These are phyloP conservation scores for Mustela nigripes DNA, from an alignment of 2,113 vertebrate species.

Conservation along the genomic window DNA sequence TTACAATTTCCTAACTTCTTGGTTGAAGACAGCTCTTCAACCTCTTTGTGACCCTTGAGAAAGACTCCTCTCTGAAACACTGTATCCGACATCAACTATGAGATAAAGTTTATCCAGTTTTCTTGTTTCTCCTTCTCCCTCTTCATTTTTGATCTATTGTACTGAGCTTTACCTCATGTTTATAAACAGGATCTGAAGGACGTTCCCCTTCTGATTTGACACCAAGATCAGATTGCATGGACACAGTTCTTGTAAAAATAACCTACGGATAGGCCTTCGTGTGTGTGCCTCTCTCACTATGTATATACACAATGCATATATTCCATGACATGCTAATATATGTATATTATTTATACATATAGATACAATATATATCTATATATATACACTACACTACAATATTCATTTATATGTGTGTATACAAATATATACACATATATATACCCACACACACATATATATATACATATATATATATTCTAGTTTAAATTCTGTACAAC, in stretches of 20 bases:
- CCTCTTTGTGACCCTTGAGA: neutral
- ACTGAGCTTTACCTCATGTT: neutral
- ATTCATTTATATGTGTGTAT: neutral
- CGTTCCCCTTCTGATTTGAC: constrained; percentile 33
- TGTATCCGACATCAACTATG: neutral
- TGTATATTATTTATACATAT: neutral
- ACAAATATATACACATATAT: too few relatives aligned
- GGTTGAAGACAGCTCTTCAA: neutral
- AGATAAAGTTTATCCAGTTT: neutral
- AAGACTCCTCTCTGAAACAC: neutral
- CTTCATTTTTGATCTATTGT: neutral
- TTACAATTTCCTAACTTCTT: constrained; percentile 49
- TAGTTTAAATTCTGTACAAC: neutral
- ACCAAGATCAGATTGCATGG: neutral
- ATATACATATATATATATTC: neutral
- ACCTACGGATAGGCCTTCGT: neutral
- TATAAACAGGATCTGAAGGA: constrained; percentile 42
- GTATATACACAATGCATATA: neutral
- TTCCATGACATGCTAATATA: neutral
- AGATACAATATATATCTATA: neutral
- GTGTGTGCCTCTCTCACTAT: neutral
- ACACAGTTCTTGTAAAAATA: constrained; percentile 7
- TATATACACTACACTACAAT: neutral
- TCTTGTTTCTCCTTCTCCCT: neutral
- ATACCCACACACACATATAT: too few relatives aligned